Conservation (phyloP, 2,888 invertebrate species). For the Heliconius ismenius region DNA sequence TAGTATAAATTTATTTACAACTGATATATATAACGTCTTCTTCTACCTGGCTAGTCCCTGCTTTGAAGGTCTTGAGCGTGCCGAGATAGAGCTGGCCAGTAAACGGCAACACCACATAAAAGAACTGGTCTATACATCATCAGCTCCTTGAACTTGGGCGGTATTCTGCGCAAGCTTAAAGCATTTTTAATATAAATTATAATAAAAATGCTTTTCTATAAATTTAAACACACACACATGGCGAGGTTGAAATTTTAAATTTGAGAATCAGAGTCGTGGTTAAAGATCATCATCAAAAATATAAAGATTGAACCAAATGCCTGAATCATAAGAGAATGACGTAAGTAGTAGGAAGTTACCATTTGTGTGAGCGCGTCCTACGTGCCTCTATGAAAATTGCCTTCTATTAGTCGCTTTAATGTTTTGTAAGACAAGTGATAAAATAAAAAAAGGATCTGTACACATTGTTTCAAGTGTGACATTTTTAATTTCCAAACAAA, state of each 20-base stretch:
- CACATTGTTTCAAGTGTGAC: neutral
- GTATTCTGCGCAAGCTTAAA: neutral
- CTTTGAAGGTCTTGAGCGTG: too few species aligned
- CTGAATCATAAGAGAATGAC: constrained; percentile 74
- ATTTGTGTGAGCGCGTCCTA: constrained; percentile 70
- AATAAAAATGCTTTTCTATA: neutral
- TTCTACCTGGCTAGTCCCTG: neutral
- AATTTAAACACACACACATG: neutral
- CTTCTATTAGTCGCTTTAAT: constrained; percentile 18
- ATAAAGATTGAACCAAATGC: constrained; percentile 59
- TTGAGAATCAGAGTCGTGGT: constrained; percentile 44
- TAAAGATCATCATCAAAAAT: constrained; percentile 54
- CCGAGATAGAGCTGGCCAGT: too few species aligned
- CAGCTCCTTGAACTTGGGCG: too few species aligned
- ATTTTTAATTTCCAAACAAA: neutral
- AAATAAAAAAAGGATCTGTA: neutral
- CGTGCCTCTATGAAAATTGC: constrained; percentile 59
- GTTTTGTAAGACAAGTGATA: constrained; percentile 13
- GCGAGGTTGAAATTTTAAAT: neutral
- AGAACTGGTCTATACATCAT: too few species aligned
- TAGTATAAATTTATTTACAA: neutral
- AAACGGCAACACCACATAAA: too few species aligned
- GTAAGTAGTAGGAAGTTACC: constrained; percentile 75
- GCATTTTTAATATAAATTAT: neutral
- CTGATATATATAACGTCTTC: neutral